phyloP scores from a whole-genome alignment of 2,113 vertebrate species.

The Oncorhynchus nerka region DNA sequence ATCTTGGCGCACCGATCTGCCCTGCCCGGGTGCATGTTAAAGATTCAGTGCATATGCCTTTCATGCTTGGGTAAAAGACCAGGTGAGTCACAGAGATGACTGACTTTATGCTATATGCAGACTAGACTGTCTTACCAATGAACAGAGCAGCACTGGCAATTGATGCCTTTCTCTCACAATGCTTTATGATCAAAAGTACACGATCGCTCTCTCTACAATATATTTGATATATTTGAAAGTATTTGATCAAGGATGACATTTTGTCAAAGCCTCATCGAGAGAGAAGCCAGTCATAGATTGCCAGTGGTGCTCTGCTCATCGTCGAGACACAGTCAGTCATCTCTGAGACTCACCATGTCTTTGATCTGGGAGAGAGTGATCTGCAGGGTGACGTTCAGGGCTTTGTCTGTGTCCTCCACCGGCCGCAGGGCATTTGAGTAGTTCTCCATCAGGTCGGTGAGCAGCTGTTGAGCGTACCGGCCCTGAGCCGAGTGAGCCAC shows the following conservation, averaged over 20 bases:
- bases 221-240: too few relatives aligned
- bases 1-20: too few relatives aligned
- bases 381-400: conserved; percentile 93
- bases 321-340: not conserved
- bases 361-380: conserved; percentile 97
- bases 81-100: not conserved
- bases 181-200: too few relatives aligned
- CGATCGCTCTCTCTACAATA: too few relatives aligned
- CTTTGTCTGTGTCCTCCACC: conserved; percentile 92
- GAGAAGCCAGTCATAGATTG: not conserved
- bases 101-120: not conserved
- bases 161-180: too few relatives aligned
- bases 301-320: not conserved
- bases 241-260: too few relatives aligned
- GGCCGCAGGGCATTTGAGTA: conserved; percentile 91
- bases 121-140: too few relatives aligned
- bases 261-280: too few relatives aligned
- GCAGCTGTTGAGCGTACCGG: conserved; percentile 88
- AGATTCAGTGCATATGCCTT: too few relatives aligned
- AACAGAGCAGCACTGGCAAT: too few relatives aligned
- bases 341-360: conserved; percentile 85
- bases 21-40: too few relatives aligned
- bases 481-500: conserved; percentile 84
- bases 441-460: conserved; percentile 89
- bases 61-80: not conserved